Conservation (phyloP, 2,113 vertebrate genomes). For the Sturnus vulgaris region DNA sequence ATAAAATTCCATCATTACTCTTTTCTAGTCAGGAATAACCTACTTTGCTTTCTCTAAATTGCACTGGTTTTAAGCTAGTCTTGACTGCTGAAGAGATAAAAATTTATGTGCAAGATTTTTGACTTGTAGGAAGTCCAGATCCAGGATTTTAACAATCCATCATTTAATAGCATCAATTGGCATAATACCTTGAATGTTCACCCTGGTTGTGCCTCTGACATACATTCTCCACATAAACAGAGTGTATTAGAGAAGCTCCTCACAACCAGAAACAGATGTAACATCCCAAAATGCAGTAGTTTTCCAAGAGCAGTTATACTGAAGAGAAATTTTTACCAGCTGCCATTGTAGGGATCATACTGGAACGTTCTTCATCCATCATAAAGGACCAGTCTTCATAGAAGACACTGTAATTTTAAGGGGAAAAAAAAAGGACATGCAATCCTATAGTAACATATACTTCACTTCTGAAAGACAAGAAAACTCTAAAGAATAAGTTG, state of each 20-base stretch:
- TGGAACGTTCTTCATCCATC: conserved; percentile 93
- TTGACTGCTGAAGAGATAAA: not conserved
- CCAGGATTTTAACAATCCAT: not conserved
- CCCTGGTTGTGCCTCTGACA: not conserved
- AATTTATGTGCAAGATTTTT: not conserved
- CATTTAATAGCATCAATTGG: not conserved
- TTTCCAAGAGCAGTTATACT: not conserved
- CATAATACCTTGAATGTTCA: not conserved
- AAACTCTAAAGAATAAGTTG: not conserved
- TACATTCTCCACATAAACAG: not conserved
- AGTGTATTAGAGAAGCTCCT: not conserved
- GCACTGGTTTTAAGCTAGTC: not conserved
- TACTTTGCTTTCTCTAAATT: not conserved
- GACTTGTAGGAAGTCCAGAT: not conserved
- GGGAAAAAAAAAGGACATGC: not conserved
- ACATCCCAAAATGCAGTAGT: not conserved
- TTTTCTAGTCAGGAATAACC: not conserved
- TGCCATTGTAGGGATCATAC: conserved; percentile 98
- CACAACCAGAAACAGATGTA: not conserved
- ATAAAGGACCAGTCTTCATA: conserved; percentile 98
- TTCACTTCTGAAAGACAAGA: not conserved
- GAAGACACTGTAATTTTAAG: conserved; percentile 78
- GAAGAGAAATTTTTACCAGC: conserved; percentile 80
- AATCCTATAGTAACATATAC: not conserved
- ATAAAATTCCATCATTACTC: not conserved